Conservation (phyloP, 2,113 vertebrate genomes). For the Gallinago undulata region DNA sequence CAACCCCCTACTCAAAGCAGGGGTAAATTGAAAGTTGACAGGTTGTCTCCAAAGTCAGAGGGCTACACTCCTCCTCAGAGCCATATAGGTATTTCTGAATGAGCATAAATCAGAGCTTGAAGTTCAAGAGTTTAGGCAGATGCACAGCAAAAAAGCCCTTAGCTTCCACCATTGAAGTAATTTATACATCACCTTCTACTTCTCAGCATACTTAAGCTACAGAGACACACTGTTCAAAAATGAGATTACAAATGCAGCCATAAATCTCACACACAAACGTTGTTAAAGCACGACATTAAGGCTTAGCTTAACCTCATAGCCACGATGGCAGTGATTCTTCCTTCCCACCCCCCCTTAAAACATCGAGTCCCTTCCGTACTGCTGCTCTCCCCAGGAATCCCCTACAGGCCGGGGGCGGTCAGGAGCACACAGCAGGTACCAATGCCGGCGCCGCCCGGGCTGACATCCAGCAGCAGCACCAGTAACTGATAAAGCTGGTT, state of each 20-base stretch:
- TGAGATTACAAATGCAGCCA: fast-evolving
- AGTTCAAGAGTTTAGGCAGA: fast-evolving
- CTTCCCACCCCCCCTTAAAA: background rate
- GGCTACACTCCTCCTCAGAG: background rate
- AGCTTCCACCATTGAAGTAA: background rate
- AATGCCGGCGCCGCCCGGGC: fast-evolving
- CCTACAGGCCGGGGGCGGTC: background rate
- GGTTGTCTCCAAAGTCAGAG: background rate
- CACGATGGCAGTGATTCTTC: fast-evolving
- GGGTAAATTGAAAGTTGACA: background rate
- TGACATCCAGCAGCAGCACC: background rate
- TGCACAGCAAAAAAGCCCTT: fast-evolving
- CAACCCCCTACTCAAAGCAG: background rate
- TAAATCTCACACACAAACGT: fast-evolving
- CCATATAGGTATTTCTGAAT: fast-evolving
- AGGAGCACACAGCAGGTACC: background rate
- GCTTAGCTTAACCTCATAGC: background rate
- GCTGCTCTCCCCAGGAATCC: fast-evolving
- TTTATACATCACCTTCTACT: fast-evolving
- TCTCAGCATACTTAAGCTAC: fast-evolving
- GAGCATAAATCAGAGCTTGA: fast-evolving
- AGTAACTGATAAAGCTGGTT: background rate
- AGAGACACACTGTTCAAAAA: fast-evolving
- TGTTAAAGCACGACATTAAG: fast-evolving
- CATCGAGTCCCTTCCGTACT: fast-evolving